Evolutionary conservation across 2,888 invertebrate species (phyloP), one percentile per base, ranked within the genome.

Genomic region (Ectropis crepuscularia): DNA sequence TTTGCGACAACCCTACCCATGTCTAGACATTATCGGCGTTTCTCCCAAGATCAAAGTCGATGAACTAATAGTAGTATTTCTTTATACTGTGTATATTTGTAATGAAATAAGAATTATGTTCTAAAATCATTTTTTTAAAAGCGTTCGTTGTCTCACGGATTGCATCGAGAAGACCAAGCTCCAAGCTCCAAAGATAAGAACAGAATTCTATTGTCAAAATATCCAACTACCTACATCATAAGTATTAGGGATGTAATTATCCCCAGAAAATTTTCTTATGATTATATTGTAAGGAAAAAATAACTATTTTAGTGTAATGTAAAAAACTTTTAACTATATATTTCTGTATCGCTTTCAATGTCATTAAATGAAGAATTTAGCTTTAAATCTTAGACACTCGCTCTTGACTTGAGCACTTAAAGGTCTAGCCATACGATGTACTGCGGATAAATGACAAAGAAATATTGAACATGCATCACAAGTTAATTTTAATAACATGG

Each of bases 291-390:
- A 90, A 90, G 90, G 83, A 83, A 80, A 85, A 84, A 68, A 62
- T 9, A 75, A 70, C 73, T 90, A 90, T 89, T 88, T 89, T 87
- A 90, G 84, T 79, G 84, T 86, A 83, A 82, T 80, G 81, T 86
- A 87, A 82, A 79, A 82, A 80, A 80, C 81, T 83, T 83, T 81
- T 82, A 80, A 80, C 81, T 87, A 82, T 85, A 83, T 88, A 83
- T 88, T 88, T 89, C 81, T 88, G 88, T 88, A 81, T 90, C 90
- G 90, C 90, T 91, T 91, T 91, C 82, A 85, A 85, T 91, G 90
- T 90, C 85, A 85, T 73, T 70, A 65, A 68, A 71, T 74, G 69
- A 73, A 16, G 36, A 41, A 71, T 75, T 60, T 81, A 81, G 80
- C 79, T 80, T 78, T 77, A 78, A 64, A 58, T 65, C 63, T 66